Conservation (phyloP, 2,797 vertebrate genomes). For the Cyprinella venusta region DNA sequence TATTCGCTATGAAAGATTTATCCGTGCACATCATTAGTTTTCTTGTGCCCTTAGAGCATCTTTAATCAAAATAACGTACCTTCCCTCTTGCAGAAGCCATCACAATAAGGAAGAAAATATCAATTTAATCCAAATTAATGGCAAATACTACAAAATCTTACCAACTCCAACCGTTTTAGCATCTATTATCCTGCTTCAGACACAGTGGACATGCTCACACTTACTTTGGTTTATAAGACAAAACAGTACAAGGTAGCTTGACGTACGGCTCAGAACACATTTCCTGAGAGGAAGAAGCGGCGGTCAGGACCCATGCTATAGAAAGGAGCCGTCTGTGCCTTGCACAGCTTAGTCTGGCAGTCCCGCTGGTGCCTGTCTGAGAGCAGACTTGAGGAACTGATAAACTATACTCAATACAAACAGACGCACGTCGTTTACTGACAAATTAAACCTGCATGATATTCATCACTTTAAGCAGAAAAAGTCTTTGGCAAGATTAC, state of each 20-base stretch:
- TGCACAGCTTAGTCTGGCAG: constrained; percentile 14
- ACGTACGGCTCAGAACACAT: not conserved
- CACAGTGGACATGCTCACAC: not conserved
- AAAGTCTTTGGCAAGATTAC: constrained; percentile 5
- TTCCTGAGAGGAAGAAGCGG: not conserved
- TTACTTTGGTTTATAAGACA: not conserved
- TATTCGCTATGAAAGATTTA: not conserved
- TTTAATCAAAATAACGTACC: not conserved
- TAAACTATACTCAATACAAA: constrained; percentile 23
- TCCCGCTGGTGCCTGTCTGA: constrained; percentile 16
- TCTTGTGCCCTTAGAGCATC: not conserved
- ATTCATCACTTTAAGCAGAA: constrained; percentile 36
- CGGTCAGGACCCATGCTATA: not conserved
- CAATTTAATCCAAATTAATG: not conserved
- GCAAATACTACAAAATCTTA: not conserved
- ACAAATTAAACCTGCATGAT: constrained; percentile 22
- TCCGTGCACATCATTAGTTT: not conserved
- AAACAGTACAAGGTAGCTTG: not conserved
- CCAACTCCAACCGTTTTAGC: not conserved
- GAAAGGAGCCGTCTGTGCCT: constrained; percentile 31
- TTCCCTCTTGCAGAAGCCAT: not conserved
- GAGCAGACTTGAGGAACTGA: constrained; percentile 16
- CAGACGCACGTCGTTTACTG: not conserved
- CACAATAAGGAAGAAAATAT: not conserved
- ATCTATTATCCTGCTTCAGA: not conserved